These are phyloP conservation scores for Tenthredo distinguenda DNA, from an alignment of 2,888 invertebrate species.

Conservation along the genomic window DNA sequence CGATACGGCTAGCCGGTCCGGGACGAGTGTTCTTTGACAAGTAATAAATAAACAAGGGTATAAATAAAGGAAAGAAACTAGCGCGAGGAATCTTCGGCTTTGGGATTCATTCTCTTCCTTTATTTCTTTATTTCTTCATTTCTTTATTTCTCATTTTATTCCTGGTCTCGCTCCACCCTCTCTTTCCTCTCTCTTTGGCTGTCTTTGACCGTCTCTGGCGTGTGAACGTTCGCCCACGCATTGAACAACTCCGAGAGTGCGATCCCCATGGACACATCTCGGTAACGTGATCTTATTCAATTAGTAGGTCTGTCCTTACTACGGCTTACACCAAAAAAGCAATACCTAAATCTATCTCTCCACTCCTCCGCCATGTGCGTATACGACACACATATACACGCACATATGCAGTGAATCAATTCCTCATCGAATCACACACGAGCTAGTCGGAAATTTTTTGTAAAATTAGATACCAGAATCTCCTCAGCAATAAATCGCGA, in stretches of 20 bases:
- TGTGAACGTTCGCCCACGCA: constrained; percentile 56
- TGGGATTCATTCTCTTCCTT: constrained; percentile 6
- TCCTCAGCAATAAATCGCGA: background rate
- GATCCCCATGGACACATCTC: constrained; percentile 49
- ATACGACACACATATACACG: no score
- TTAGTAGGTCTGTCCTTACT: constrained; percentile 52
- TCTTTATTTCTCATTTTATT: background rate
- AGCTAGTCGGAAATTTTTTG: background rate
- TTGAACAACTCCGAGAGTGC: constrained; percentile 23
- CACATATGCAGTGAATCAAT: background rate
- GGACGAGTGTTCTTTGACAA: constrained; percentile 31
- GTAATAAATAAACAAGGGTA: constrained; percentile 48
- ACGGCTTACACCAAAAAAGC: constrained; percentile 16
- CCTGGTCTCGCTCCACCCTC: constrained; percentile 6
- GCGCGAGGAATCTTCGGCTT: constrained; percentile 44
- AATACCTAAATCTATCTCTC: constrained; percentile 4
- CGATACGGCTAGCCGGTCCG: background rate
- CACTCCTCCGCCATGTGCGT: background rate
- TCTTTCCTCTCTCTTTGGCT: constrained; percentile 6
- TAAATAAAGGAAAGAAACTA: constrained; percentile 45
- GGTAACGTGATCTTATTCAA: constrained; percentile 58
- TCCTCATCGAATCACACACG: background rate
- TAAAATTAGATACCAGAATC: background rate
- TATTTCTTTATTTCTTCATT: background rate
- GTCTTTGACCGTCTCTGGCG: constrained; percentile 32